Conservation (phyloP, 2,797 vertebrate species). For the Danio aesculapii region DNA sequence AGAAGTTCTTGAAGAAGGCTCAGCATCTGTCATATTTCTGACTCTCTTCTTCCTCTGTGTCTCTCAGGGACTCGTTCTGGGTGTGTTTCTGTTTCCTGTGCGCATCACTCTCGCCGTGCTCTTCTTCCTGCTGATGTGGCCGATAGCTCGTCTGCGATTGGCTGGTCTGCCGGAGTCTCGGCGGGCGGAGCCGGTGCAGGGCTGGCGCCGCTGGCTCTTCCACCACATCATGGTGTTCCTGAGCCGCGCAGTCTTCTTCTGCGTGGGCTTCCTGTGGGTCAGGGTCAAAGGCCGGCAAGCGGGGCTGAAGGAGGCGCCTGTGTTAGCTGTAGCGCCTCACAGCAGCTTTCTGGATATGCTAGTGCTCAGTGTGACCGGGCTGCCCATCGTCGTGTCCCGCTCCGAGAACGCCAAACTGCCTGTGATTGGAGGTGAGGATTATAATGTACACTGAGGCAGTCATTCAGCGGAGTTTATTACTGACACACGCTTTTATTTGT, state of each 20-base stretch:
- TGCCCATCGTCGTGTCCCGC: conserved; percentile 88
- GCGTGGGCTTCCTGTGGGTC: conserved; percentile 84
- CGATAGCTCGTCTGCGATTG: conserved; percentile 81
- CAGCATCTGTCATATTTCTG: too few species aligned
- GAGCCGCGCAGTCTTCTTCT: conserved; percentile 84
- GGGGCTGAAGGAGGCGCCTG: conserved; percentile 81
- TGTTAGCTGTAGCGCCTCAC: conserved; percentile 89
- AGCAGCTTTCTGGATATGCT: conserved; percentile 89
- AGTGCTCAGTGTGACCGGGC: conserved; percentile 77
- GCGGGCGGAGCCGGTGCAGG: conserved; percentile 75
- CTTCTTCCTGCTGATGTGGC: conserved; percentile 87
- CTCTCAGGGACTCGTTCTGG: conserved; percentile 76
- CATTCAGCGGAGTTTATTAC: too few species aligned
- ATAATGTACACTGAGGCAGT: too few species aligned
- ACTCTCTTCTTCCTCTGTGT: not conserved
- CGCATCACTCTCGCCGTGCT: conserved; percentile 75
- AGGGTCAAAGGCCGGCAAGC: conserved; percentile 85
- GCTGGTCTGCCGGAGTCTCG: conserved; percentile 80
- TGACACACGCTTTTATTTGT: too few species aligned
- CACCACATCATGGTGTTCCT: conserved; percentile 76
- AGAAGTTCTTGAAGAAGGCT: too few species aligned
- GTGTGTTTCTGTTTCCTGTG: conserved; percentile 82
- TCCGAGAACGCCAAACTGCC: conserved; percentile 87
- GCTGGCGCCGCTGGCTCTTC: conserved; percentile 82
- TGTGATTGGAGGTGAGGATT: conserved; percentile 86